Conservation (phyloP, 2,113 vertebrate species). For the Psettodes erumei region DNA sequence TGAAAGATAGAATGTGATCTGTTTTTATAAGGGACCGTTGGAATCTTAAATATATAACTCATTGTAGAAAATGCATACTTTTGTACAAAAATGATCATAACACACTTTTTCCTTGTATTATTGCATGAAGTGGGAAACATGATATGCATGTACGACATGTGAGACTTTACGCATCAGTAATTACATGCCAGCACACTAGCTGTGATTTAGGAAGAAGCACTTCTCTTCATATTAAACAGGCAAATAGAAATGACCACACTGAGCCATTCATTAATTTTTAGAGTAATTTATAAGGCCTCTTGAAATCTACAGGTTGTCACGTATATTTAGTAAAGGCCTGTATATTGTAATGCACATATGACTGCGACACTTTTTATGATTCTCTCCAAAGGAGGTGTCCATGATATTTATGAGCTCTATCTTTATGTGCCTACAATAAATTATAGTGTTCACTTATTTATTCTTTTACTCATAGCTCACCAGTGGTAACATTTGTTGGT, state of each 20-base stretch:
- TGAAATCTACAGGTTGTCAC: slow-evolving; percentile 31
- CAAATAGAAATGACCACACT: slow-evolving; percentile 24
- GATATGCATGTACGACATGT: slow-evolving; percentile 14
- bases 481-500: slow-evolving; percentile 15
- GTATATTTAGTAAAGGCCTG: slow-evolving; percentile 40
- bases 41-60: not conserved
- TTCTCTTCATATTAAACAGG: slow-evolving; percentile 3
- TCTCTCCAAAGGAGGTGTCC: slow-evolving; percentile 46
- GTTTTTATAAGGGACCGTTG: slow-evolving; percentile 10
- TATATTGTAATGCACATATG: slow-evolving; percentile 30
- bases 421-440: slow-evolving; percentile 29
- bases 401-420: slow-evolving; percentile 59
- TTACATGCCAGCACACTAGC: slow-evolving; percentile 10
- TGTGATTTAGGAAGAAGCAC: slow-evolving; percentile 41
- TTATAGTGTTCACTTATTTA: slow-evolving; percentile 53
- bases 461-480: slow-evolving; percentile 56
- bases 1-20: slow-evolving; percentile 39
- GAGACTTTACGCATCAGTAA: slow-evolving; percentile 25
- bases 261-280: slow-evolving; percentile 43
- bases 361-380: slow-evolving; percentile 56
- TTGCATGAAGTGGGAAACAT: not conserved
- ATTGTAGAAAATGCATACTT: not conserved
- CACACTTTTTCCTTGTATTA: not conserved
- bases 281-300: slow-evolving; percentile 43
- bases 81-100: not conserved